Evolutionary conservation across 2,888 invertebrate species (phyloP).

Genomic region (Thereva nobilitata): DNA sequence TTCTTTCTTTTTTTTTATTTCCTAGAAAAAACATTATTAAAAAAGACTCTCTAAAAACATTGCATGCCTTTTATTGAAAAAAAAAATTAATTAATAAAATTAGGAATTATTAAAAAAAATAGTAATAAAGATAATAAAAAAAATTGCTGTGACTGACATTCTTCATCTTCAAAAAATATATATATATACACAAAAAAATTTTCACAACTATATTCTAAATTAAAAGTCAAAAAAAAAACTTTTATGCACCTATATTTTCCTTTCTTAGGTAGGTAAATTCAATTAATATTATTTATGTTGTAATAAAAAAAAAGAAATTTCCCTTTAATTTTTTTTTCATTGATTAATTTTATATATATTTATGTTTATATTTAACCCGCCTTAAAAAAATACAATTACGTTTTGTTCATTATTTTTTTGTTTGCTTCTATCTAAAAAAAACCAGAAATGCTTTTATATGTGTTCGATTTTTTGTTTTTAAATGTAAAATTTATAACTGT

Average conservation of each 20-base stretch:
- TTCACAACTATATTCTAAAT: background rate
- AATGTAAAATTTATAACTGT: slow-evolving; percentile 19
- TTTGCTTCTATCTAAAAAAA: slow-evolving; percentile 17
- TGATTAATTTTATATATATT: slow-evolving; percentile 18
- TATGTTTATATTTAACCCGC: slow-evolving; percentile 1
- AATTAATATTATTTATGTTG: background rate
- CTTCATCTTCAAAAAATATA: too few relatives aligned
- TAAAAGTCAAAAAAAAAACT: slow-evolving; percentile 3
- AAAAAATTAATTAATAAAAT: too few relatives aligned
- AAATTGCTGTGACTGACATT: too few relatives aligned
- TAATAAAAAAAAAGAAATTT: background rate
- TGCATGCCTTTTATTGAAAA: too few relatives aligned
- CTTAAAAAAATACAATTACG: slow-evolving; percentile 2
- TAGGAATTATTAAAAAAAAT: too few relatives aligned
- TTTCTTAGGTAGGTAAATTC: slow-evolving; percentile 40
- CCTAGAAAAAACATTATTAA: too few relatives aligned
- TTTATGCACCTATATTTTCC: slow-evolving; percentile 27
- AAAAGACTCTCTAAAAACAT: too few relatives aligned
- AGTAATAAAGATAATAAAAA: too few relatives aligned
- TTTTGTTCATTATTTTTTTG: slow-evolving; percentile 19
- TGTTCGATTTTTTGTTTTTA: slow-evolving; percentile 33
- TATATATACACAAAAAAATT: too few relatives aligned
- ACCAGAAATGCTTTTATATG: slow-evolving; percentile 23
- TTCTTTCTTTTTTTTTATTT: too few relatives aligned
- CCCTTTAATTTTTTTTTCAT: slow-evolving; percentile 25